Evolutionary conservation across 2,797 vertebrate species (phyloP).

Genomic region (Carcharodon carcharias): DNA sequence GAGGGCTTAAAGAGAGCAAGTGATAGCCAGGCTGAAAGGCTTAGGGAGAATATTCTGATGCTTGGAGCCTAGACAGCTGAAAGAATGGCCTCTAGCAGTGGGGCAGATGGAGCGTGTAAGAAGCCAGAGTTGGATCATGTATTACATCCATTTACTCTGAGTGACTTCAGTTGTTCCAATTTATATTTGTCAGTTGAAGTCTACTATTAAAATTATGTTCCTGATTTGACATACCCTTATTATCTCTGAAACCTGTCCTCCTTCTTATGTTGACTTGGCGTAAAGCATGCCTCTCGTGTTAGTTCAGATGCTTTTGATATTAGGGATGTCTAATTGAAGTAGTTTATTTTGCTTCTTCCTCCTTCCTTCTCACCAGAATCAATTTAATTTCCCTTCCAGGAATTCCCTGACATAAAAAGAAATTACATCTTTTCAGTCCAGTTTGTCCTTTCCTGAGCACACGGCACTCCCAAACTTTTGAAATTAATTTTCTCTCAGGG

Average conservation of each 20-base stretch:
- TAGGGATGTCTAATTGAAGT: background rate
- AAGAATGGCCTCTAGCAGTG: background rate
- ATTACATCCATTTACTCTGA: background rate
- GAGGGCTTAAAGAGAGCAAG: background rate
- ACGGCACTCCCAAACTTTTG: too few species aligned
- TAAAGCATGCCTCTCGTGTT: background rate
- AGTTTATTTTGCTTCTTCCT: background rate
- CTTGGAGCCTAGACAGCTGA: background rate
- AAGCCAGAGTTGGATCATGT: background rate
- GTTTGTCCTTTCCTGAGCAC: background rate
- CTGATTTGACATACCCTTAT: background rate
- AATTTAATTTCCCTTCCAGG: background rate
- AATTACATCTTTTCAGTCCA: background rate
- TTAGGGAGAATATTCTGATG: background rate
- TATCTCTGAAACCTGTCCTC: background rate
- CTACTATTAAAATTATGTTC: background rate
- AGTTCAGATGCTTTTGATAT: background rate
- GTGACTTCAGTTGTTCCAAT: background rate
- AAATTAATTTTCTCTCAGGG: too few species aligned
- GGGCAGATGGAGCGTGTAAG: background rate
- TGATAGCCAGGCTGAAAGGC: background rate
- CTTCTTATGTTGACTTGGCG: background rate
- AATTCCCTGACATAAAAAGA: background rate
- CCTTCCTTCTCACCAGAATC: background rate
- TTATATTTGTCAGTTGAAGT: background rate